Conservation (phyloP, 2,797 vertebrate genomes). For the Spheniscus humboldti region DNA sequence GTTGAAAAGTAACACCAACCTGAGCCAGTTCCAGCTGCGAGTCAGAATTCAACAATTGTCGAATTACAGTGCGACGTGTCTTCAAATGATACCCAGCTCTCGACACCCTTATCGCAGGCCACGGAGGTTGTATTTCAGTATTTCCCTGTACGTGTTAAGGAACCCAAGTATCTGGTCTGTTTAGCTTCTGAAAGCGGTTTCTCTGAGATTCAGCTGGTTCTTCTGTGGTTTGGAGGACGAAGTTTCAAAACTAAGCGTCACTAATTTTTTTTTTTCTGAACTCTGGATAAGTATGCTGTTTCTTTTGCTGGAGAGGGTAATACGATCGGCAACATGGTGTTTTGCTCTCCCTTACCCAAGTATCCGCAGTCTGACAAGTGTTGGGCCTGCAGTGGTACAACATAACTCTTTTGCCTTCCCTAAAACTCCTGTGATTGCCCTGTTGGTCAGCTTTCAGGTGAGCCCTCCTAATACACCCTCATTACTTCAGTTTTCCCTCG, state of each 20-base stretch:
- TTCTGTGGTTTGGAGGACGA: background rate
- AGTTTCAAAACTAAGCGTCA: background rate
- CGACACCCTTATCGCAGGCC: accelerated
- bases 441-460: background rate
- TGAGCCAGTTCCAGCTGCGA: background rate
- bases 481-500: accelerated
- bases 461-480: background rate
- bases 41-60: background rate
- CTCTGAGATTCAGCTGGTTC: background rate
- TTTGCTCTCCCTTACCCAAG: background rate
- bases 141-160: background rate
- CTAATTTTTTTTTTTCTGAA: background rate
- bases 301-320: background rate
- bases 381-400: background rate
- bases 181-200: background rate
- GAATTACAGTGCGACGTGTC: background rate
- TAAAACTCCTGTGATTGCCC: background rate
- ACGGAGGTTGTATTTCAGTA: accelerated
- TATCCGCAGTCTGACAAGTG: background rate
- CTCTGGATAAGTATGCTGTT: background rate
- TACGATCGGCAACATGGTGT: accelerated
- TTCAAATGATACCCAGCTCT: background rate
- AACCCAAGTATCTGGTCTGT: background rate
- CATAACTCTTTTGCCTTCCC: background rate
- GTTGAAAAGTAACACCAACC: background rate